Evolutionary conservation across 53 echinoderm and acorn worm genomes (phyloP), one percentile per base, ranked within the genome.

Genomic region (Zoroaster sp.): DNA sequence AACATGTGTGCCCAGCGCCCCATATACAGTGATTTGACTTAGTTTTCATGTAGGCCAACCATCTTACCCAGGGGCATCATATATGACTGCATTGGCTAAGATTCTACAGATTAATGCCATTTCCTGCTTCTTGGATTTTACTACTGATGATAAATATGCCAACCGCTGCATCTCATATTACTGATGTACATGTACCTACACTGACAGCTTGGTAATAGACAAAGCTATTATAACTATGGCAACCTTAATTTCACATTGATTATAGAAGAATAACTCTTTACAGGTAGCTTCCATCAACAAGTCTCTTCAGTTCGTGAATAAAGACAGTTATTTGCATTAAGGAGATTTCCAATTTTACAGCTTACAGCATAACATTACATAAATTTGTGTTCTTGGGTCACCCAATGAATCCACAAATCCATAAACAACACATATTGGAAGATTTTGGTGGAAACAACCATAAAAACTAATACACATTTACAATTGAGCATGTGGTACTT

Each of bases 41-140:
- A 18, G 80, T 80, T 40, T 80, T 5, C 20, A 43, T 67, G 67
- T 67, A 67, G 25, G 40, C 21, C 41, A 25, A 21, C 68, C 30
- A 31, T 42, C 37, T 65, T 81, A 81, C 66, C 81, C 35, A 37
- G 15, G 37, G 68, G 81, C 81, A 81, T 81, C 68, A 39, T 36
- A 42, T 81, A 81, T 81, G 54, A 59, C 37, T 54, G 79, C 38
- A 65, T 36, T n/a, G 37, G 59, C 9, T 20, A 7, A 21, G 78
- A 78, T 77, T 38, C 21, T 35, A 21, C 63, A n/a, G 55, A 78
- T 78, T 78, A 78, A 36, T 51, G 20, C 78, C 7, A 54, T 38
- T 55, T 55, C 38, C 59, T 55, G 55, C 59, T 35, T 7, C 32
- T 25, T 78, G 4, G 28, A 78, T 20, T 12, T 42, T 39, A 39